Percentiles rank a stretch among this genome's conserved stretches.
phyloP scores from a whole-genome alignment of 1,140 invertebrate genomes.

The Aphis gossypii region DNA sequence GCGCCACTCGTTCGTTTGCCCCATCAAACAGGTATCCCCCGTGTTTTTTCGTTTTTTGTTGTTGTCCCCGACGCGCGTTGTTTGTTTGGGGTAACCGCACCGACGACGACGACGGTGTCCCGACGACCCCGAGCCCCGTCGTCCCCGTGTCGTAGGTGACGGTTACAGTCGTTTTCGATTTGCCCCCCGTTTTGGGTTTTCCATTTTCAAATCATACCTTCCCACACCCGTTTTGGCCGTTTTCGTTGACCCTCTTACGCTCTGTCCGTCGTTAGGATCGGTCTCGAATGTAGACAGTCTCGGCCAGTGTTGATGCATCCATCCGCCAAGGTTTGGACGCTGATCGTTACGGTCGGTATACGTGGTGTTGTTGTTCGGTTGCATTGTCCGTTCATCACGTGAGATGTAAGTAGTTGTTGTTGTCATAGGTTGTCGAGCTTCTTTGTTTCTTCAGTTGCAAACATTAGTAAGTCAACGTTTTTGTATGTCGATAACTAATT shows the following conservation, averaged over 20 bases:
- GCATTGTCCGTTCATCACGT: neutral
- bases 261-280: neutral
- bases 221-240: neutral
- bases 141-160: neutral
- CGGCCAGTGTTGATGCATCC: neutral
- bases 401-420: neutral
- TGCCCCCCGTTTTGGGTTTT: neutral
- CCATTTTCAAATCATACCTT: neutral
- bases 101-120: neutral
- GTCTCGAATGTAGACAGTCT: neutral
- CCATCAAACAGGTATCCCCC: conserved; percentile 55
- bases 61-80: neutral
- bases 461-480: neutral
- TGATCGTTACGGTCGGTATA: neutral
- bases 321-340: too few relatives aligned
- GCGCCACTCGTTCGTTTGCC: neutral
- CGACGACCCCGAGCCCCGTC: neutral
- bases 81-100: neutral
- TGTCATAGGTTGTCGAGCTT: neutral
- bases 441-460: neutral
- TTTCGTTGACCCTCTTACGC: neutral
- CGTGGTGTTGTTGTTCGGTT: neutral
- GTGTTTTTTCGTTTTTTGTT: neutral
- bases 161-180: neutral
- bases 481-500: neutral